These are phyloP conservation scores for Argyresthia goedartella DNA, from an alignment of 2,888 invertebrate genomes.

Conservation along the genomic window DNA sequence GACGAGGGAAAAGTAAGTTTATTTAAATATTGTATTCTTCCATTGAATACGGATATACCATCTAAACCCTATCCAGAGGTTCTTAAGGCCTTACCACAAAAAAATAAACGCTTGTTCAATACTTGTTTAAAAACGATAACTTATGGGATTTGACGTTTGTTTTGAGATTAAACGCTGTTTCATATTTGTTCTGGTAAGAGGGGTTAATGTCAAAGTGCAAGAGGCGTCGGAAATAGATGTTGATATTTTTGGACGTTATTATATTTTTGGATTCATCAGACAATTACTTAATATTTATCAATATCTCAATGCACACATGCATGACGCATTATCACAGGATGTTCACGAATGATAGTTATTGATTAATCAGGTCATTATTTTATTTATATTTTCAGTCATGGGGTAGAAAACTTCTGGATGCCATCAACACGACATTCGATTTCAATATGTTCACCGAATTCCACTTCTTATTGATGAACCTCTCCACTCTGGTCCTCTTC, in stretches of 20 bases:
- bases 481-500: slow-evolving; percentile 92
- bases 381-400: slow-evolving; percentile 75
- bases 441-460: slow-evolving; percentile 86
- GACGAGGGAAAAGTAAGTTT: slow-evolving; percentile 62
- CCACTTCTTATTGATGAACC: slow-evolving; percentile 85
- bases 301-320: background rate
- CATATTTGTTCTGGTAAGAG: background rate
- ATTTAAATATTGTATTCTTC: background rate
- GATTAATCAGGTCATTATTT: background rate
- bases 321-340: background rate
- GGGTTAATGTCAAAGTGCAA: too few species aligned
- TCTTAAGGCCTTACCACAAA: too few species aligned
- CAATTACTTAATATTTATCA: background rate
- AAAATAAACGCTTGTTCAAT: too few species aligned
- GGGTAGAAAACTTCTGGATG: slow-evolving; percentile 76
- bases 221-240: too few species aligned
- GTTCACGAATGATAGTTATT: background rate
- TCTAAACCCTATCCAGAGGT: too few species aligned
- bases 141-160: too few species aligned
- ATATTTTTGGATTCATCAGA: background rate
- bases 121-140: too few species aligned
- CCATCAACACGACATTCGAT: slow-evolving; percentile 81
- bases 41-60: too few species aligned
- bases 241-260: background rate
- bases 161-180: too few species aligned